Percentiles rank a stretch among this genome's conserved stretches.
Evolutionary conservation across 2,113 vertebrate genomes (phyloP).

Genomic region (Tachysurus vachellii): DNA sequence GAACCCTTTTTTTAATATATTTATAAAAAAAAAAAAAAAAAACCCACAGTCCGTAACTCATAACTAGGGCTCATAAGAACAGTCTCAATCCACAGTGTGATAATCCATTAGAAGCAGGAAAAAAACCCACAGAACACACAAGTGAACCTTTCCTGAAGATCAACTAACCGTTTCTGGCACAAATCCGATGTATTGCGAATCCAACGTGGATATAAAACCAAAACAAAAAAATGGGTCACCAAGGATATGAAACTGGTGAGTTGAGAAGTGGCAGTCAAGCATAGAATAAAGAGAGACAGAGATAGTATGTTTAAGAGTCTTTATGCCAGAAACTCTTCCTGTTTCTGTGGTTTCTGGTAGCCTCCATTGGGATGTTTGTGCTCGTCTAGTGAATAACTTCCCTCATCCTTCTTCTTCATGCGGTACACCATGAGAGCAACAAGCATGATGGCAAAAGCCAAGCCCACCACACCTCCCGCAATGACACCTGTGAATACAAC

Average conservation of each 20-base stretch:
- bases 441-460: conserved; percentile 79
- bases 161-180: not conserved
- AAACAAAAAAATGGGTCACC: conserved; percentile 10
- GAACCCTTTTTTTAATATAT: not conserved
- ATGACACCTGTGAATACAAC: conserved; percentile 74
- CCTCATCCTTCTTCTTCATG: conserved; percentile 90
- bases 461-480: conserved; percentile 80
- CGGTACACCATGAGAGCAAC: conserved; percentile 84
- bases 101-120: not conserved
- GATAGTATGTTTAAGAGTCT: not conserved
- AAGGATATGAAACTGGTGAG: conserved; percentile 29
- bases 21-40: not conserved
- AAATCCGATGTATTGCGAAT: conserved; percentile 23
- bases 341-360: conserved; percentile 81
- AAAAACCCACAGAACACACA: not conserved
- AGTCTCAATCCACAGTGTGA: conserved; percentile 33
- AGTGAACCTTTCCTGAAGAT: conserved; percentile 25
- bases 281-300: not conserved
- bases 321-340: conserved; percentile 84
- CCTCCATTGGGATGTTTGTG: conserved; percentile 82
- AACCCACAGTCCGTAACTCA: not conserved
- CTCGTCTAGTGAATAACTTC: conserved; percentile 86
- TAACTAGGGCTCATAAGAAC: not conserved
- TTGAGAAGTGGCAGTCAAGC: conserved; percentile 40
- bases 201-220: conserved; percentile 19